phyloP scores from a whole-genome alignment of 2,797 vertebrate species.

The Micropoecilia bifurca region DNA sequence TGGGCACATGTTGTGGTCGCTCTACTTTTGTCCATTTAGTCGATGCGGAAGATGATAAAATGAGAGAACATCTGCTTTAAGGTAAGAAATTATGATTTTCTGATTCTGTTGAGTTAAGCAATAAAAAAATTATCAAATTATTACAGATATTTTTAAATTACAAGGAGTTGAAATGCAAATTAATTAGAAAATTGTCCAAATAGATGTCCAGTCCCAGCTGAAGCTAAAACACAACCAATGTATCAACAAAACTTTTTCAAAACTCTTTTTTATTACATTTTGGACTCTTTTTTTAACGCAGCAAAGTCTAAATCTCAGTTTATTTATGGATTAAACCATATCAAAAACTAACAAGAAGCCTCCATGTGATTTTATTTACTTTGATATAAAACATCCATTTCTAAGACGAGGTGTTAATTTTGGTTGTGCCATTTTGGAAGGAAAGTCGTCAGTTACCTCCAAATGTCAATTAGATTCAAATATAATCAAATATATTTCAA shows the following conservation, averaged over 20 bases:
- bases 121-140: too few relatives aligned
- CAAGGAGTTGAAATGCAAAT: too few relatives aligned
- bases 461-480: slow-evolving; percentile 73
- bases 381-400: slow-evolving; percentile 66
- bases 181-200: too few relatives aligned
- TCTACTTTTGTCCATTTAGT: too few relatives aligned
- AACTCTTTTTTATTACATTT: background rate
- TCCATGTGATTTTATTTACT: slow-evolving; percentile 33
- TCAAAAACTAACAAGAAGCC: slow-evolving; percentile 5
- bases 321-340: background rate
- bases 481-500: slow-evolving; percentile 66
- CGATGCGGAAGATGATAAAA: too few relatives aligned
- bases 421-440: slow-evolving; percentile 56
- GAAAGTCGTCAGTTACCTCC: slow-evolving; percentile 59
- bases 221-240: background rate
- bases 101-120: too few relatives aligned
- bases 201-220: too few relatives aligned
- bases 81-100: too few relatives aligned
- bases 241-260: background rate
- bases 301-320: background rate
- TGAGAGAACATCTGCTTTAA: too few relatives aligned
- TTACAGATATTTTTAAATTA: too few relatives aligned
- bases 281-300: background rate
- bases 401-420: slow-evolving; percentile 78
- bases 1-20: background rate